A percentile compares a stretch with the other conserved stretches of the same genome.
Evolutionary conservation across 2,113 vertebrate genomes (phyloP).

Genomic region (Tringa solitaria): DNA sequence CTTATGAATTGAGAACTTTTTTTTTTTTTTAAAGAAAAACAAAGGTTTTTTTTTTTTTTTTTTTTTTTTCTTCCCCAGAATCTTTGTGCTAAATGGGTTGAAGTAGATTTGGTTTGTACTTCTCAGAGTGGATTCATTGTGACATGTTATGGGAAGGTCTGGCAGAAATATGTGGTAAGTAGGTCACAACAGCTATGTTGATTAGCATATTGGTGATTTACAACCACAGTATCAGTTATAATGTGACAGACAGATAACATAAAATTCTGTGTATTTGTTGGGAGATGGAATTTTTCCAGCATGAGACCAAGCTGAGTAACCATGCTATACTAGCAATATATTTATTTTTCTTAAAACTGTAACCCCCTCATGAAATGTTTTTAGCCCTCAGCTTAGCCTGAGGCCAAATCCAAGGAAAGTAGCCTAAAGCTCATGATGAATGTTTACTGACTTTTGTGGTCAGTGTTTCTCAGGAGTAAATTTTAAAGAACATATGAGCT

Average conservation of each 20-base stretch:
- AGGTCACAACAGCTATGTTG: slow-evolving; percentile 72
- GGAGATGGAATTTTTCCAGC: slow-evolving; percentile 35
- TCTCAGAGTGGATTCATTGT: slow-evolving; percentile 54
- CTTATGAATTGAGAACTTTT: not conserved
- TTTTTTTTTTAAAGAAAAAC: not conserved
- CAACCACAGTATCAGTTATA: slow-evolving; percentile 37
- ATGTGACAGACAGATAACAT: slow-evolving; percentile 8
- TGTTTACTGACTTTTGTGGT: slow-evolving; percentile 74
- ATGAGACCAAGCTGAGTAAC: slow-evolving; percentile 29
- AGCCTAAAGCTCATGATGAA: slow-evolving; percentile 75
- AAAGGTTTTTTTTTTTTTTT: no score
- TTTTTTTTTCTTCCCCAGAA: not conserved
- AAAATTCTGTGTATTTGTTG: slow-evolving; percentile 6
- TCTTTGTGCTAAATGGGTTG: slow-evolving; percentile 52
- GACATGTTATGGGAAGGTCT: slow-evolving; percentile 49
- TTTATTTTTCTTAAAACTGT: slow-evolving; percentile 57
- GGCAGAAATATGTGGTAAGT: slow-evolving; percentile 68
- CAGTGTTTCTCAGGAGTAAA: slow-evolving; percentile 73
- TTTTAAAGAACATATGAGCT: slow-evolving; percentile 63
- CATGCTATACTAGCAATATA: slow-evolving; percentile 10
- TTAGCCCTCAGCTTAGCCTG: slow-evolving; percentile 75
- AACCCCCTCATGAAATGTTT: slow-evolving; percentile 71
- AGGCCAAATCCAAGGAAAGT: slow-evolving; percentile 76
- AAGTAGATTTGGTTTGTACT: slow-evolving; percentile 48
- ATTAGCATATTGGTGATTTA: slow-evolving; percentile 63